A percentile compares a stretch with the other conserved stretches of the same genome.
Conservation (phyloP, 2,113 vertebrate genomes). For the Mustelus asterias region DNA sequence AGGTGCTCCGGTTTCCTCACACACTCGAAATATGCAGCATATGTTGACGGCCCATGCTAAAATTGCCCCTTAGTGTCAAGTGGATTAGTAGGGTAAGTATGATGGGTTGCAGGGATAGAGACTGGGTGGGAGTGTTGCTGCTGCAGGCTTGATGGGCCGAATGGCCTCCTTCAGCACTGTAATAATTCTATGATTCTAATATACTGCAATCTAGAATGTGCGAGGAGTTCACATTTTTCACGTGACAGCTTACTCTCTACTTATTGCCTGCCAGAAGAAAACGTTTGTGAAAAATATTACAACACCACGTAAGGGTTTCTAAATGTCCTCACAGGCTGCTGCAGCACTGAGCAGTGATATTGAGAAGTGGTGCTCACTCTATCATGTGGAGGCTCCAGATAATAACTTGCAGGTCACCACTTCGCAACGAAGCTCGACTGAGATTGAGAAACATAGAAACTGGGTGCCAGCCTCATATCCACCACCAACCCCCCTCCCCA, state of each 20-base stretch:
- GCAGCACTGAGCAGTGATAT: background rate
- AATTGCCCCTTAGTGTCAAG: too few relatives aligned
- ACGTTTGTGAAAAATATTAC: conserved; percentile 8
- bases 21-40: too few relatives aligned
- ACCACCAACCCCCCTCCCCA: background rate
- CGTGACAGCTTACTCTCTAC: background rate
- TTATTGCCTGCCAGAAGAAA: background rate
- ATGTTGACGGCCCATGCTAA: too few relatives aligned
- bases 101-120: too few relatives aligned
- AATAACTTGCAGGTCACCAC: background rate
- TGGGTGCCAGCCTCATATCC: background rate
- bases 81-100: too few relatives aligned
- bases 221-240: background rate
- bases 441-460: too few relatives aligned
- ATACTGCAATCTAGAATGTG: background rate
- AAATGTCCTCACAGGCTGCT: background rate
- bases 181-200: too few relatives aligned
- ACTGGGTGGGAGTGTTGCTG: too few relatives aligned
- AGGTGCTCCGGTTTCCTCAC: too few relatives aligned
- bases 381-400: background rate
- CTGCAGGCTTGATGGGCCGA: too few relatives aligned
- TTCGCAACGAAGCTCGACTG: background rate
- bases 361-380: background rate
- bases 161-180: too few relatives aligned
- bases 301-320: background rate